Percentiles rank a stretch among this genome's conserved stretches.
Conservation (phyloP, 35 echinoderm and acorn worm genomes). For the Holothuria glaberrima region DNA sequence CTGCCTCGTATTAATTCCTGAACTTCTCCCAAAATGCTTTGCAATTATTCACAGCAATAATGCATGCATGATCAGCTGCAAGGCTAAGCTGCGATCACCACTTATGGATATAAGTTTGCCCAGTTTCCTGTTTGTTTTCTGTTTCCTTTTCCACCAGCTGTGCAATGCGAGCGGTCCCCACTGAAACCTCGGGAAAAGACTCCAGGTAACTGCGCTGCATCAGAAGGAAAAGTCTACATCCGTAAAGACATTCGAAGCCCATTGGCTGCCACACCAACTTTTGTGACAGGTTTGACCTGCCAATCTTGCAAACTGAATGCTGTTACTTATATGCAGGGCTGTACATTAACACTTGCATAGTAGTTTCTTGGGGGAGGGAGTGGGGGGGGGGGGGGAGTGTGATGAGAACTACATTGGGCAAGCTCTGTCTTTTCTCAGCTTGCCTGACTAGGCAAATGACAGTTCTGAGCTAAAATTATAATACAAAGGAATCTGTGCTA, state of each 20-base stretch:
- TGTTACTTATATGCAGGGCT: no score
- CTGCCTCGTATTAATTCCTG: no score
- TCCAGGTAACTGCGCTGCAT: constrained; percentile 89
- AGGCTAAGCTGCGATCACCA: background rate
- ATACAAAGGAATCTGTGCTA: no score
- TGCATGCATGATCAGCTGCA: background rate
- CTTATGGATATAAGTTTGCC: constrained; percentile 46
- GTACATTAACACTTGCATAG: no score
- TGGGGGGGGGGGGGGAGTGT: no score
- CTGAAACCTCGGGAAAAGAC: constrained; percentile 95
- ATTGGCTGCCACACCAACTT: constrained; percentile 92
- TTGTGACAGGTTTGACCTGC: constrained; percentile 70
- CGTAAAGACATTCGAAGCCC: constrained; percentile 97
- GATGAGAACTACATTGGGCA: no score
- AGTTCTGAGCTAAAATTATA: no score
- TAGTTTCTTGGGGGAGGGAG: no score
- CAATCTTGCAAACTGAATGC: constrained; percentile 1
- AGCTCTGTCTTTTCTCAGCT: no score
- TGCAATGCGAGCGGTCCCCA: constrained; percentile 98
- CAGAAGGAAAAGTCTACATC: constrained; percentile 98
- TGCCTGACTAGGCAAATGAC: no score
- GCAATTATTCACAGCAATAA: background rate
- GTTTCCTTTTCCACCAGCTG: constrained; percentile 82
- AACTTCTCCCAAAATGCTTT: no score
- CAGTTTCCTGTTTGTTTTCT: constrained; percentile 68